Base-by-base conservation (phyloP, 2,797 vertebrate genomes). In the Danio choprae region DNA sequence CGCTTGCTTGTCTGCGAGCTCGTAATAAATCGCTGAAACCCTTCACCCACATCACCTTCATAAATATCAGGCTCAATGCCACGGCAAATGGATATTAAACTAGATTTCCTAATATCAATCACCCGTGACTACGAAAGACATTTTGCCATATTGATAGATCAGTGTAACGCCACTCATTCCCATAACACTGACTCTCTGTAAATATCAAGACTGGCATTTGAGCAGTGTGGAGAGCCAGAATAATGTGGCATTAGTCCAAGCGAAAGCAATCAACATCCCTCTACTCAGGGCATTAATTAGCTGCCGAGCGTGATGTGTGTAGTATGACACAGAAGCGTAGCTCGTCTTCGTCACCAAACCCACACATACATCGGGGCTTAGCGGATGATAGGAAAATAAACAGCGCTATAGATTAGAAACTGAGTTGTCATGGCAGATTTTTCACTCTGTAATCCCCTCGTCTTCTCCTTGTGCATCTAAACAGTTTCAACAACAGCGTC, bases 241-340 rank as follows among this genome's bases (percentile, higher is more conserved):
- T 79, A 72, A 84, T 86, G 81, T 86, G 82, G 82, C 77, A 68
- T 79, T 82, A 75, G 43, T 75, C 78, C 69, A 65, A 40, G 65
- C 65, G 60, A 86, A 86, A 82, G 83, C 83, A 86, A 82, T 86
- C 77, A 81, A 74, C 65, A 63, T 84, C 46, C 50, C 71, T 81
- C 74, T 70, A 80, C 84, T 83, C 83, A 63, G 65, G 70, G 78
- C 81, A 79, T 81, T 86, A 81, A 86, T 86, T 84, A 81, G 81
- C 77, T 83, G 74, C 70, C 48, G 74, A 83, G 80, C 36, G 3
- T 79, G 81, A 77, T 76, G 83, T 84, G 64, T 77, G 75, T 72
- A 73, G 76, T 59, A 56, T 84, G 69, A 78, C 81, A 84, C 73
- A 65, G 36, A 75, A 56, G 75, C 38, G 10, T 71, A 74, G 73